phyloP scores from a whole-genome alignment of 2,113 vertebrate genomes.

The Rhea pennata region DNA sequence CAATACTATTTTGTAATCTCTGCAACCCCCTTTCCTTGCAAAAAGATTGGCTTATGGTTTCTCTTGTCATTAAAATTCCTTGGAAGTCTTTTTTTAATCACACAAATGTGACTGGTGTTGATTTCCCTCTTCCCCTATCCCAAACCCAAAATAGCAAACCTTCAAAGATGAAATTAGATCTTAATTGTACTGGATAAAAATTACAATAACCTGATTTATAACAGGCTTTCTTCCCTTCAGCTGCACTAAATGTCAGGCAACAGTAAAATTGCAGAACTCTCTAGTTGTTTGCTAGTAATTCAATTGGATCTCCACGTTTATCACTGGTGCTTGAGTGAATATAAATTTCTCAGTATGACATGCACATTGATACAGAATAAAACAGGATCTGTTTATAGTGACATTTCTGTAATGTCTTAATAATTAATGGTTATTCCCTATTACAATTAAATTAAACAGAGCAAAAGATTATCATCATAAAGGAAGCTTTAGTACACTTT shows the following conservation, averaged over 20 bases:
- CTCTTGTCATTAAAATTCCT: neutral
- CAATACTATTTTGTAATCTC: neutral
- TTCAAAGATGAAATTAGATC: constrained; percentile 15
- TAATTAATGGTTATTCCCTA: constrained; percentile 42
- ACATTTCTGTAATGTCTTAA: constrained; percentile 1
- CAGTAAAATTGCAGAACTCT: neutral
- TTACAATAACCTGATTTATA: constrained; percentile 18
- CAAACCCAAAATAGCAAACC: neutral
- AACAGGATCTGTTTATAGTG: neutral
- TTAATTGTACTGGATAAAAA: constrained; percentile 27
- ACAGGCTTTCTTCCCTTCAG: neutral
- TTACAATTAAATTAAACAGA: neutral
- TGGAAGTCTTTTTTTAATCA: constrained; percentile 1
- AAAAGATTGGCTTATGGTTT: neutral
- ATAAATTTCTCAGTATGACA: neutral
- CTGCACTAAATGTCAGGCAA: constrained; percentile 30
- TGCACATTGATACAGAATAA: neutral
- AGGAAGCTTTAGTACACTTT: neutral
- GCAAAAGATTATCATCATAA: neutral
- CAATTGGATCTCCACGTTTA: neutral
- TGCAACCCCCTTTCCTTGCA: neutral
- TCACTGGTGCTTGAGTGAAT: neutral
- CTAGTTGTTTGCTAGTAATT: constrained; percentile 8
- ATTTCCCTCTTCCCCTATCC: neutral
- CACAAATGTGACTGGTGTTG: neutral